Base-by-base conservation (phyloP, 2,888 invertebrate genomes). In the Dinocampus coccinellae region DNA sequence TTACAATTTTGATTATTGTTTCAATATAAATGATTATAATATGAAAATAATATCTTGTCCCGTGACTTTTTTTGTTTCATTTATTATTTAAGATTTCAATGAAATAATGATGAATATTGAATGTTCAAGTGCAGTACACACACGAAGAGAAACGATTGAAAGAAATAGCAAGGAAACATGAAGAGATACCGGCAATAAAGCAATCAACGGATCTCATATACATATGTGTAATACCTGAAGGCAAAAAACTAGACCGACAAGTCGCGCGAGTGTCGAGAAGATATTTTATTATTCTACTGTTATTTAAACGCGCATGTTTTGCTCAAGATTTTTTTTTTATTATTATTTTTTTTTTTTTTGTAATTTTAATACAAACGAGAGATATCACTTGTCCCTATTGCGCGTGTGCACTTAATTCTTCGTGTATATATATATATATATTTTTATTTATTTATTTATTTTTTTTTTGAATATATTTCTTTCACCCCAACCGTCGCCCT, bases 231-330 rank as follows among this genome's bases (percentile, higher is more conserved):
- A 16, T 47, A 42, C 39, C 66, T 60, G 22, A 53, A 61, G 55
- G 73, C 69, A 76, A 82, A 81, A 81, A 82, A 77, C 70, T 78
- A 74, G 70, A 75, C 70, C 65, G 73, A 72, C 77, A 39, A 71
- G 75, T 72, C 42, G 67, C 57, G 63, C 71, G 62, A 65, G 70
- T 71, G 69, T 65, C 57, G 64, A 62, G 66, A 62, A 61, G 29
- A 53, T 52, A 69, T 60, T 69, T 72, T 65, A 65, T 72, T 65
- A 65, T 65, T 68, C 34, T 73, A 61, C 73, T 62, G 69, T 24
- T 73, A 20, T 60, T 57, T 57, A 67, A 57, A 53, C 42, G 53
- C 67, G 33, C 65, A 60, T n/a, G n/a, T n/a, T n/a, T n/a, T n/a
- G n/a, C 63, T 66, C 61, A 29, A 29, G 29, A 3, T 29, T 29